Base-by-base conservation (phyloP, 2,888 invertebrate species). In the Plusia festucae region DNA sequence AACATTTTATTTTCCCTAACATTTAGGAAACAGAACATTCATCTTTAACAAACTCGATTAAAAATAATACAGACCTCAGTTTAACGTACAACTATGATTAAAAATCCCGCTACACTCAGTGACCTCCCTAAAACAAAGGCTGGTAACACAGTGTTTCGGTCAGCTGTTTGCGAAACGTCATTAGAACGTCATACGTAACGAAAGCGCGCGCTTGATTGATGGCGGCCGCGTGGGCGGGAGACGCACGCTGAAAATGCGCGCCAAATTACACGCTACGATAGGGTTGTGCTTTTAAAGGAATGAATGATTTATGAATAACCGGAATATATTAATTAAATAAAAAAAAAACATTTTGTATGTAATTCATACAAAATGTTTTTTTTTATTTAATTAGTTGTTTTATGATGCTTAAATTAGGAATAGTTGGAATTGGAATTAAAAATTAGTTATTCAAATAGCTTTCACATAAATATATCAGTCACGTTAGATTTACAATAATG, bases 131-230 rank as follows among this genome's bases (percentile, higher is more conserved):
- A 76, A 81, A 82, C 85, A 84, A 86, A 82, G 80, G 76, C 81
- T 68, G 61, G 67, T 60, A n/a, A 55, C 58, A 85, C 83, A 84
- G 79, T 79, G 67, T 73, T 57, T 60, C 89, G 91, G 92, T 90
- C 92, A 88, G 83, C 86, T 86, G 82, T 82, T 85, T 90, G 84
- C 90, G 89, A 91, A 87, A 89, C 85, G 84, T 88, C 90, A 93
- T 93, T 93, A 93, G 90, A 91, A 89, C 88, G 93, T 92, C 93
- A 90, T 87, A 88, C 85, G 87, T 89, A 91, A 91, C 88, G 80
- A 79, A 73, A 76, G 79, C 81, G 89, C 86, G 83, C 82, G 73
- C 82, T 52, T 93, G 94, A 94, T 93, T 93, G 93, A 93, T 94
- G 86, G 88, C 82, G 76, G 65, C 73, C 82, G 89, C 86, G 91